Conservation (phyloP, 35 echinoderm and acorn worm species). For the Amphiura filiformis region DNA sequence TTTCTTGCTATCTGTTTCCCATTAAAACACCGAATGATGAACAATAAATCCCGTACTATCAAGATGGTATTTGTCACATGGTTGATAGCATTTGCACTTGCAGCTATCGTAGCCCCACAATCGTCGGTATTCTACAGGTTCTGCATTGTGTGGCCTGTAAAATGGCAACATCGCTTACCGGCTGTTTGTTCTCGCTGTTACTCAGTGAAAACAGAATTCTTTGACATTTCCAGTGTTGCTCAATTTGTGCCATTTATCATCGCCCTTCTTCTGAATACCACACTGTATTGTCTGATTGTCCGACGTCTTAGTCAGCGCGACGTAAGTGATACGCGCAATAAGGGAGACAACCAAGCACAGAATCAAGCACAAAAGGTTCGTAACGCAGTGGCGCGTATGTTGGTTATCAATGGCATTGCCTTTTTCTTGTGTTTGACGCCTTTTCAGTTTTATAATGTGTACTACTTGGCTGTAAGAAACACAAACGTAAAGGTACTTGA, state of each 20-base stretch:
- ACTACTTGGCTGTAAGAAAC: neutral
- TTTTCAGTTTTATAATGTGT: too few relatives aligned
- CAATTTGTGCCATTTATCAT: neutral
- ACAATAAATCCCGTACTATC: neutral
- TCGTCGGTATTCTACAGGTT: neutral
- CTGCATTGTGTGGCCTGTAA: neutral
- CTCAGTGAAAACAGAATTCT: neutral
- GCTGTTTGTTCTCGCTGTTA: neutral
- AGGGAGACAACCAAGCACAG: neutral
- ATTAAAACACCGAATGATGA: neutral
- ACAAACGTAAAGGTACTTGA: neutral
- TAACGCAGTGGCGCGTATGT: neutral
- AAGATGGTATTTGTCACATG: neutral
- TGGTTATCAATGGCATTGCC: neutral
- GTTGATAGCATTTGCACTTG: neutral
- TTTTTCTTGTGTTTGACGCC: neutral
- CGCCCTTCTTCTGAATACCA: neutral
- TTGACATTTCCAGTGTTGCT: neutral
- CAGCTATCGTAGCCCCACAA: neutral
- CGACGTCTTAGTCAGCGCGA: too few relatives aligned
- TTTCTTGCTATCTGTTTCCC: neutral
- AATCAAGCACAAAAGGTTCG: neutral
- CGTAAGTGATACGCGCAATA: neutral
- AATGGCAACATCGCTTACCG: neutral
- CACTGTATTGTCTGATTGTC: neutral